phyloP scores from a whole-genome alignment of 1,140 invertebrate species.

The Coenobita brevimanus region DNA sequence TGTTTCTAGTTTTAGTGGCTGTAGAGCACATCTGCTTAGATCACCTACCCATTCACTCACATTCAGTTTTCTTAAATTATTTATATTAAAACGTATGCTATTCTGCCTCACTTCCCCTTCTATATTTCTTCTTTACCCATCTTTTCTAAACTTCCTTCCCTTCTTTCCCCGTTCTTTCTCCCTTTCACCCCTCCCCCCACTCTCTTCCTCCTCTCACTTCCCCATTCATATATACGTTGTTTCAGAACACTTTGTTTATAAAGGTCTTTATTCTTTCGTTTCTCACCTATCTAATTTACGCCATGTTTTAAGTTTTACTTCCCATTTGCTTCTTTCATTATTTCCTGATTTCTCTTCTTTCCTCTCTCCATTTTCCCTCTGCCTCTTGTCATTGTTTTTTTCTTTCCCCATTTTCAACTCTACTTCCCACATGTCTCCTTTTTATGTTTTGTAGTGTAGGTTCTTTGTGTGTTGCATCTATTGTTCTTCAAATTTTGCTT shows the following conservation, averaged over 20 bases:
- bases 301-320: background rate
- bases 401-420: background rate
- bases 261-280: background rate
- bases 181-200: background rate
- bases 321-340: background rate
- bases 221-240: background rate
- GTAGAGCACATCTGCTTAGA: too few relatives aligned
- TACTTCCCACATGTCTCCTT: slow-evolving; percentile 15
- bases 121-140: background rate
- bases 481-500: background rate
- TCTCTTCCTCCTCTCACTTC: background rate
- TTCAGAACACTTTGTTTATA: background rate
- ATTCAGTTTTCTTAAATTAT: background rate
- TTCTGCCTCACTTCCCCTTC: slow-evolving; percentile 24
- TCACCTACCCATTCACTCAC: background rate
- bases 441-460: too few relatives aligned
- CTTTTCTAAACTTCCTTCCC: slow-evolving; percentile 3
- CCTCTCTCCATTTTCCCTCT: background rate
- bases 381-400: background rate
- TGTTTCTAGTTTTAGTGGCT: too few relatives aligned
- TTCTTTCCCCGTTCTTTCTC: background rate
- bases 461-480: background rate
- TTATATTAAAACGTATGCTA: background rate
- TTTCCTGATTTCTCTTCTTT: background rate
- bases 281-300: background rate